Conservation (phyloP, 2,113 vertebrate genomes). For the Xiphophorus maculatus region DNA sequence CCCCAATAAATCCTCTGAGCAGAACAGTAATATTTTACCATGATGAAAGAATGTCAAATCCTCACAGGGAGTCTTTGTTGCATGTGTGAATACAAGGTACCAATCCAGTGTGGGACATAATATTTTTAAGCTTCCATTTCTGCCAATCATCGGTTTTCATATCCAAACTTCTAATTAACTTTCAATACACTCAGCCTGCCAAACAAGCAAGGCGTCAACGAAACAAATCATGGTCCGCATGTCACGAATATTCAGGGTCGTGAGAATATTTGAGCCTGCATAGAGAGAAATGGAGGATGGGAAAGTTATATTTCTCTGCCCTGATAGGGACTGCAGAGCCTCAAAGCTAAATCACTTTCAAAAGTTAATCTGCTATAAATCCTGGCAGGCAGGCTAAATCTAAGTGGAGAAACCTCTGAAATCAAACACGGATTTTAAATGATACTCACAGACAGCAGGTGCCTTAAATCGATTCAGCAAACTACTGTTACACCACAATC, state of each 20-base stretch:
- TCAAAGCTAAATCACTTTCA: conserved; percentile 69
- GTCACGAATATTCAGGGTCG: conserved; percentile 32
- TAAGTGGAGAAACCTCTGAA: conserved; percentile 61
- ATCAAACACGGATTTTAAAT: conserved; percentile 65
- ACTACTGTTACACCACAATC: background rate
- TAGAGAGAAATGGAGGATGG: conserved; percentile 24
- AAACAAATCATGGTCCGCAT: conserved; percentile 27
- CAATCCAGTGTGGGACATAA: background rate
- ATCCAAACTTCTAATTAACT: conserved; percentile 35
- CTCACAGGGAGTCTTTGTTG: conserved; percentile 11
- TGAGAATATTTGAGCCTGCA: conserved; percentile 9
- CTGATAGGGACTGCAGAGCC: conserved; percentile 48
- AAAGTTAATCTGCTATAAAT: conserved; percentile 74
- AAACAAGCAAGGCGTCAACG: conserved; percentile 22
- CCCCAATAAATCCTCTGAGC: conserved; percentile 36
- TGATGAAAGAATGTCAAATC: conserved; percentile 27
- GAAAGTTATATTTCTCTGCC: conserved; percentile 35
- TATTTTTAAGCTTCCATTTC: conserved; percentile 9
- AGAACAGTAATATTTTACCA: conserved; percentile 6
- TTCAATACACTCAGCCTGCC: conserved; percentile 19
- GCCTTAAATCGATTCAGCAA: conserved; percentile 38
- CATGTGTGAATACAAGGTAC: conserved; percentile 1
- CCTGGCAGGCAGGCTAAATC: conserved; percentile 65
- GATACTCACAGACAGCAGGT: conserved; percentile 29
- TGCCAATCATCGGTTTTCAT: conserved; percentile 37